Evolutionary conservation across 2,797 vertebrate species (phyloP).

Genomic region (Euthynnus affinis): DNA sequence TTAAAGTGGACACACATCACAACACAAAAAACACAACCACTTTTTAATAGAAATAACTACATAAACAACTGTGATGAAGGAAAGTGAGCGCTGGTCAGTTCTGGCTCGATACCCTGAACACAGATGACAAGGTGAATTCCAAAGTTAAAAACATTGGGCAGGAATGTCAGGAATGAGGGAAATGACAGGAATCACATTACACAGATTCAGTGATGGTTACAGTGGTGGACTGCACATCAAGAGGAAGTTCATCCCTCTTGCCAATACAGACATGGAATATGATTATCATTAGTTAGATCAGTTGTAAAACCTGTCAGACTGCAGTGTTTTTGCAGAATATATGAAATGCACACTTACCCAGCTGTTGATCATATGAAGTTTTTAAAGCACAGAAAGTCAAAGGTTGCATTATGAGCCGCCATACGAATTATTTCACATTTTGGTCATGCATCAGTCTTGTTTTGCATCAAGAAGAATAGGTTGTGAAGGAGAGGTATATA

Average conservation of each 20-base stretch:
- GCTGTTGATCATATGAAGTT: neutral
- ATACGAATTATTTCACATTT: neutral
- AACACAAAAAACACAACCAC: neutral
- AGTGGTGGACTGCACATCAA: conserved; percentile 18
- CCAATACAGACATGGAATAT: neutral
- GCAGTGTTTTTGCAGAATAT: neutral
- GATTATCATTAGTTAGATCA: neutral
- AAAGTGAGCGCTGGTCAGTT: neutral
- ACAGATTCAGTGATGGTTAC: conserved; percentile 19
- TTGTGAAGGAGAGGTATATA: neutral
- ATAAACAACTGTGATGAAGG: conserved; percentile 18
- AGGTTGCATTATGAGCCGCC: neutral
- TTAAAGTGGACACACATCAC: neutral
- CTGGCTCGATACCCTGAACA: conserved; percentile 10
- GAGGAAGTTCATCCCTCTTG: neutral
- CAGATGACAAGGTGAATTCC: conserved; percentile 66
- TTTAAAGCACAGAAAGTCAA: neutral
- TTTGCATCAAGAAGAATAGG: neutral
- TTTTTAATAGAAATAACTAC: neutral
- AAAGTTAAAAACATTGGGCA: conserved; percentile 56
- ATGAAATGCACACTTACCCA: neutral
- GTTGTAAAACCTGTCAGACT: neutral
- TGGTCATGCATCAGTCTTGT: neutral
- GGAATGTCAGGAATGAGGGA: conserved; percentile 69
- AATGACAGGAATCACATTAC: conserved; percentile 62